These are phyloP conservation scores for Strix aluco DNA, from an alignment of 2,113 vertebrate genomes.

Conservation along the genomic window DNA sequence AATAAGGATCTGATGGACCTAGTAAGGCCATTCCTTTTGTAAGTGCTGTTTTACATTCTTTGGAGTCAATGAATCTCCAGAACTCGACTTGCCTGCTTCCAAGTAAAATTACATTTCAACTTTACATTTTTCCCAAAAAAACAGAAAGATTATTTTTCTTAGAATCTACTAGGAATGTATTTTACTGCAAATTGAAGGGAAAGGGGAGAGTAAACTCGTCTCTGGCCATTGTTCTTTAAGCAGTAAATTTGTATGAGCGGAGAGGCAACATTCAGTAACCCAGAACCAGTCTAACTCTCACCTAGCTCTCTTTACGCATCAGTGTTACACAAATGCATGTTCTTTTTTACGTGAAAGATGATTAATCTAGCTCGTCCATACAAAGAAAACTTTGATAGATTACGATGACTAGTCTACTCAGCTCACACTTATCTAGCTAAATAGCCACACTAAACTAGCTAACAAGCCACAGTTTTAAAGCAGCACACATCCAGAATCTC, in stretches of 20 bases:
- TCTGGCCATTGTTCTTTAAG: background rate
- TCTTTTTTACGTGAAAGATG: background rate
- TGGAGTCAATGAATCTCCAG: background rate
- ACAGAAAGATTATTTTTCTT: background rate
- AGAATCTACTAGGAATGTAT: background rate
- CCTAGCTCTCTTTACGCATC: background rate
- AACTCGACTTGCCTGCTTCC: background rate
- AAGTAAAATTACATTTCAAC: background rate
- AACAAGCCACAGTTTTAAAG: background rate
- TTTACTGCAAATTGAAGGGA: background rate
- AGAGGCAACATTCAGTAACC: background rate
- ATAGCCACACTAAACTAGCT: background rate
- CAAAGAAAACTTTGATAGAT: background rate
- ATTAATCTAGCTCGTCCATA: background rate
- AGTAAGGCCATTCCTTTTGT: background rate
- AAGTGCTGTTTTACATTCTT: background rate
- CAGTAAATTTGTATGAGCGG: background rate
- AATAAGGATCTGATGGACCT: background rate
- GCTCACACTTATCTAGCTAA: background rate
- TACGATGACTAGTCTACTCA: background rate
- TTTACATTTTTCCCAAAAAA: background rate
- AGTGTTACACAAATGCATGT: rapidly evolving
- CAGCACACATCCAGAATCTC: background rate
- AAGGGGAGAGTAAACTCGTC: background rate
- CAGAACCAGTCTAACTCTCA: background rate